A percentile compares a stretch with the other conserved stretches of the same genome.
These are phyloP conservation scores for Rhinolophus ferrumequinum DNA, from an alignment of 2,113 vertebrate genomes.

Conservation along the genomic window DNA sequence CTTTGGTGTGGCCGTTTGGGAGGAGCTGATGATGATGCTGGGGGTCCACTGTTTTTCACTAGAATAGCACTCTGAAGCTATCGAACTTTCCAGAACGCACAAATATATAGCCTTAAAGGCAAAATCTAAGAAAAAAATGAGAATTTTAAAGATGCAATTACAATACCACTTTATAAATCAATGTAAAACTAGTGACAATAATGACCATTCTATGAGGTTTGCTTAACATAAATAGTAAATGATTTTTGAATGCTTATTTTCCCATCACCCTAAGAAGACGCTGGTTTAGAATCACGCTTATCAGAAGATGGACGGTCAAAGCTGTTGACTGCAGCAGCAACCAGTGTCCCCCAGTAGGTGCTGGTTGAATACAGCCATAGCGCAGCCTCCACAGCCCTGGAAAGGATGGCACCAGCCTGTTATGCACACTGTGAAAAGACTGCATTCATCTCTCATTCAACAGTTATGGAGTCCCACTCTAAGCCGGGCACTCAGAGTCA, in stretches of 20 bases:
- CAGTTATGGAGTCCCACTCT: background rate
- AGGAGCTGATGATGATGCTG: background rate
- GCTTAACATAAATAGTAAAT: slow-evolving; percentile 23
- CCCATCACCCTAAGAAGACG: background rate
- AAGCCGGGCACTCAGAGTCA: background rate
- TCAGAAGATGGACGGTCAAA: background rate
- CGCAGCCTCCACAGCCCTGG: background rate
- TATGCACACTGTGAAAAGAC: background rate
- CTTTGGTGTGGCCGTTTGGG: background rate
- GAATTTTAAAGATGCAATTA: slow-evolving; percentile 43
- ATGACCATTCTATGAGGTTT: slow-evolving; percentile 18
- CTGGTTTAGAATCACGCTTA: slow-evolving; percentile 14
- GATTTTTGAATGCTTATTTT: slow-evolving; percentile 23
- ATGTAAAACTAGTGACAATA: slow-evolving; percentile 43
- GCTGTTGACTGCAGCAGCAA: background rate
- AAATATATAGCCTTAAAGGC: slow-evolving; percentile 12
- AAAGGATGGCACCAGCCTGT: background rate
- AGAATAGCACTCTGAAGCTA: background rate
- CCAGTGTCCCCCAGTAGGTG: background rate
- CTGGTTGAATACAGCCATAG: background rate
- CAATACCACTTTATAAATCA: slow-evolving; percentile 46
- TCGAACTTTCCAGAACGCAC: slow-evolving; percentile 36
- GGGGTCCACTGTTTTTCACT: slow-evolving; percentile 23
- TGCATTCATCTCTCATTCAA: background rate
- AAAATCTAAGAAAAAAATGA: slow-evolving; percentile 20